phyloP scores from a whole-genome alignment of 23 tunicate species.

The Ciona savignyi region DNA sequence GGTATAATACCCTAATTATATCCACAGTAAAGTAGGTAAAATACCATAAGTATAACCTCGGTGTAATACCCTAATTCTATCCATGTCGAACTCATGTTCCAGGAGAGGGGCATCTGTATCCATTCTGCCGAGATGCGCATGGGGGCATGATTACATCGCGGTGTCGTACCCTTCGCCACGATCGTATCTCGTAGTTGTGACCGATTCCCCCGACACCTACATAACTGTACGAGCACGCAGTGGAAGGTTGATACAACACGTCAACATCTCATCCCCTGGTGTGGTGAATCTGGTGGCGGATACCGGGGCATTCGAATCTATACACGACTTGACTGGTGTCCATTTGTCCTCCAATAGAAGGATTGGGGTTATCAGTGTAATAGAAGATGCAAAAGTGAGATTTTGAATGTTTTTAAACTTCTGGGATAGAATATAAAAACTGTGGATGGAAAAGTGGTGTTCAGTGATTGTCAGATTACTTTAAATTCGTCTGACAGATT shows the following conservation, averaged over 20 bases:
- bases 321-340: constrained; percentile 2
- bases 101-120: constrained; percentile 23
- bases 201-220: neutral
- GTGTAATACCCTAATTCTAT: too few relatives aligned
- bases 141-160: constrained; percentile 10
- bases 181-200: constrained; percentile 3
- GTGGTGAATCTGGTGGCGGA: constrained; percentile 12
- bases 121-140: constrained; percentile 18
- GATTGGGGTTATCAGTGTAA: constrained; percentile 8
- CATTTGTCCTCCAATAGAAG: constrained; percentile 9
- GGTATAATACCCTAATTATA: too few relatives aligned
- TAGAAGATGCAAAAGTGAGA: constrained; percentile 30
- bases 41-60: too few relatives aligned
- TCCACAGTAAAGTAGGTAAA: too few relatives aligned
- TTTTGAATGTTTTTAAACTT: too few relatives aligned
- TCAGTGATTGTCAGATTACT: too few relatives aligned
- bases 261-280: neutral
- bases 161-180: constrained; percentile 16
- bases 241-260: neutral
- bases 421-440: too few relatives aligned
- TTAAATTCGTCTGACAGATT: too few relatives aligned
- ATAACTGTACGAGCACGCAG: neutral
- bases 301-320: neutral
- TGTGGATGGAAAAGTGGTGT: too few relatives aligned
- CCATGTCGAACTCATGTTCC: too few relatives aligned